Evolutionary conservation across 92 coral and sea anemone genomes (phyloP).

Genomic region (Nematostella vectensis): DNA sequence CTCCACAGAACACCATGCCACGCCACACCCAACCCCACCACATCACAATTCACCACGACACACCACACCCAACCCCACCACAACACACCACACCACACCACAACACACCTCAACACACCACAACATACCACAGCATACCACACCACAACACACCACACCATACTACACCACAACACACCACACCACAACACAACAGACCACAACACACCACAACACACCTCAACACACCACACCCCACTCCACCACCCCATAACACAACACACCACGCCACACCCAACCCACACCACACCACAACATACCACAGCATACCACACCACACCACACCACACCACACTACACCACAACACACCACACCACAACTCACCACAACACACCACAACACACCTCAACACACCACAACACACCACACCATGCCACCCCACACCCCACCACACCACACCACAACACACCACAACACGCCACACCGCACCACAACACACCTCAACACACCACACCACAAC

Average conservation of each 20-base stretch:
- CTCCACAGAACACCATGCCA: too few species aligned
- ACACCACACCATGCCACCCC: constrained; percentile 11
- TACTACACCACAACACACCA: constrained; percentile 10
- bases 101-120: constrained; percentile 12
- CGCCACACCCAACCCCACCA: too few species aligned
- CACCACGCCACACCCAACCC: constrained; percentile 11
- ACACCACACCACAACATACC: constrained; percentile 12
- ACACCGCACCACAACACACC: constrained; percentile 17
- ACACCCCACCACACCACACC: constrained; percentile 11
- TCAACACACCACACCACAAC: constrained; percentile 8
- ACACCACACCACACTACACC: constrained; percentile 16
- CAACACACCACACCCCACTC: constrained; percentile 11
- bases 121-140: constrained; percentile 4
- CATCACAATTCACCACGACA: too few species aligned
- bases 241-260: constrained; percentile 12
- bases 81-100: constrained; percentile 9
- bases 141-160: constrained; percentile 11
- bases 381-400: constrained; percentile 1
- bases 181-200: constrained; percentile 10
- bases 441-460: constrained; percentile 11
- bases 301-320: constrained; percentile 15
- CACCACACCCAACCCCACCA: too few species aligned
- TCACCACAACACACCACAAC: constrained; percentile 5
- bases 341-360: constrained; percentile 16
- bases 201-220: constrained; percentile 13